Conservation (phyloP, 1,140 invertebrate genomes). For the Drosophila pallidifrons region DNA sequence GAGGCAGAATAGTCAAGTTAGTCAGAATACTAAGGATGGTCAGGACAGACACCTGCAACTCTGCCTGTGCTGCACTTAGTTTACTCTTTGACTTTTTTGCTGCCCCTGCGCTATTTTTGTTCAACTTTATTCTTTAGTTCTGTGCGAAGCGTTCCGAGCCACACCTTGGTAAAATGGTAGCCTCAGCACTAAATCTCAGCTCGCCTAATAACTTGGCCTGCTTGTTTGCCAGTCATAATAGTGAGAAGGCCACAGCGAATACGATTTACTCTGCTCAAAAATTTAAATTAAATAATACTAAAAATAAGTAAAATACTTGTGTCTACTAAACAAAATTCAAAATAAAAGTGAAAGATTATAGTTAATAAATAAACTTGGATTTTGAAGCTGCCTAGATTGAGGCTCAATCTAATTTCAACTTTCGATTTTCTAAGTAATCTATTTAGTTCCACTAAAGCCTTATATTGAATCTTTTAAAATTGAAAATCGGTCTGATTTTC, state of each 20-base stretch:
- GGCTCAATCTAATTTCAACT: too few relatives aligned
- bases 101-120: slow-evolving; percentile 35
- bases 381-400: too few relatives aligned
- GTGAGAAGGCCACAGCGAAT: slow-evolving; percentile 11
- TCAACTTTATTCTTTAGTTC: slow-evolving; percentile 8
- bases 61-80: slow-evolving; percentile 41
- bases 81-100: slow-evolving; percentile 44
- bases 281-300: neutral
- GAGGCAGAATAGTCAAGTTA: slow-evolving; percentile 19
- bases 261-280: neutral
- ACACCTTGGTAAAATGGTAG: slow-evolving; percentile 55
- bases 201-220: slow-evolving; percentile 45
- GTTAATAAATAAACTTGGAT: too few relatives aligned
- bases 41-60: slow-evolving; percentile 28
- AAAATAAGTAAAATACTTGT: too few relatives aligned
- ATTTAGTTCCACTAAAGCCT: too few relatives aligned
- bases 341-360: too few relatives aligned
- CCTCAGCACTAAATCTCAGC: slow-evolving; percentile 64
- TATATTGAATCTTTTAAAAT: too few relatives aligned
- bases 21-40: neutral
- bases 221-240: slow-evolving; percentile 54
- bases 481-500: too few relatives aligned
- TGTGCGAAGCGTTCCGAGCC: neutral
- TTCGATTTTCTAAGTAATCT: too few relatives aligned
- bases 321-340: too few relatives aligned